phyloP scores from a whole-genome alignment of 2,113 vertebrate genomes.

The Pandion haliaetus region DNA sequence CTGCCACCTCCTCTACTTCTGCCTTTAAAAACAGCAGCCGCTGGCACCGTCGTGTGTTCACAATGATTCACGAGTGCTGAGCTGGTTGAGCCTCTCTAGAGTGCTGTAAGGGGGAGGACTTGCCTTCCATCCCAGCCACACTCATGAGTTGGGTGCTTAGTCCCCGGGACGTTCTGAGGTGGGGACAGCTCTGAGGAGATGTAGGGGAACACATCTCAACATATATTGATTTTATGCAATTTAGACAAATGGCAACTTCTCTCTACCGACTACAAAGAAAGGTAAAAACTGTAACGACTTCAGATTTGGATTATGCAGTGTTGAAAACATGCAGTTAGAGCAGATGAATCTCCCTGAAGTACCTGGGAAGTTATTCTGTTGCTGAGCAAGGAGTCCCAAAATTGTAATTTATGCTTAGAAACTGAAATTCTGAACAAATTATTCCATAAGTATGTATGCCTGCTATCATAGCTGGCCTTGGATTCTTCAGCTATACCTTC shows the following conservation, averaged over 20 bases:
- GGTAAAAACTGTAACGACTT: neutral
- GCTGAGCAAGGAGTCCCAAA: neutral
- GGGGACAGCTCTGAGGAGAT: neutral
- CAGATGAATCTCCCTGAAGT: neutral
- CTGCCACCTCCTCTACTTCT: neutral
- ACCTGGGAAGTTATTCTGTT: neutral
- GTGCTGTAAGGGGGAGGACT: neutral
- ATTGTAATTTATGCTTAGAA: neutral
- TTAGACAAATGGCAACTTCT: neutral
- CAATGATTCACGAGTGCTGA: accelerated
- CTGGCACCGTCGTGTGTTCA: accelerated
- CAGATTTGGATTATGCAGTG: neutral
- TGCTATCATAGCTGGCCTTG: neutral
- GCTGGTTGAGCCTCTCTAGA: neutral
- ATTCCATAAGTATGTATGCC: accelerated
- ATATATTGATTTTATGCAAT: neutral
- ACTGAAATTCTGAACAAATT: neutral
- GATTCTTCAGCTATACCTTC: neutral
- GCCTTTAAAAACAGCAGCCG: neutral
- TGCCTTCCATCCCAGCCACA: neutral
- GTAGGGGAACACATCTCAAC: neutral
- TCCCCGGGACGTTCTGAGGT: neutral
- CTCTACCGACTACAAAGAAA: neutral
- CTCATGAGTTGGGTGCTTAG: neutral
- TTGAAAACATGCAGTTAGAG: neutral